These are phyloP conservation scores for Hydrochoerus hydrochaeris DNA, from an alignment of 2,113 vertebrate genomes.

Conservation along the genomic window DNA sequence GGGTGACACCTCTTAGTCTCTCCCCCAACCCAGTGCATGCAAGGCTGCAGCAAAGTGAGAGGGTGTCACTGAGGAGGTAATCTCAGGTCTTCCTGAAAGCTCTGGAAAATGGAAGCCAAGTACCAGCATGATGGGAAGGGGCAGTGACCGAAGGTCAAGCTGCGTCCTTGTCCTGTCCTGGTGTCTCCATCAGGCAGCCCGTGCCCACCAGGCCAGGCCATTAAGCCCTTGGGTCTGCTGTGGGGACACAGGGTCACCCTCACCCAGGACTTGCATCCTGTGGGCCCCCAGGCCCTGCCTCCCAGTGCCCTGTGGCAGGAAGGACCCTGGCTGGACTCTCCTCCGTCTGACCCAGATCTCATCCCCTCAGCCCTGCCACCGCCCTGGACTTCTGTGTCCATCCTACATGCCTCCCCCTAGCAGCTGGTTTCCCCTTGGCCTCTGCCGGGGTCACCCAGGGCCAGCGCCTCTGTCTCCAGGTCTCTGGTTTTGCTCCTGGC, in stretches of 20 bases:
- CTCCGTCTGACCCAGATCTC: not conserved
- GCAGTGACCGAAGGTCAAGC: not conserved
- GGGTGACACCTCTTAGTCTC: no score
- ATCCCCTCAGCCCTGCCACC: rapidly evolving
- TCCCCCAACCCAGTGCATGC: not conserved
- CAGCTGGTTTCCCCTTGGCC: not conserved
- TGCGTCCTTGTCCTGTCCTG: not conserved
- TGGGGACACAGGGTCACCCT: not conserved
- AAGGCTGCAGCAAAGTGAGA: not conserved
- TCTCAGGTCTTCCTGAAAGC: not conserved
- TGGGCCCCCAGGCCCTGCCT: not conserved
- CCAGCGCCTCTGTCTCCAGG: not conserved
- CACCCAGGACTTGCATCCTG: not conserved
- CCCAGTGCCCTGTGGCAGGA: not conserved
- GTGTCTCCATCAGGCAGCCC: not conserved
- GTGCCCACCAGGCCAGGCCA: not conserved
- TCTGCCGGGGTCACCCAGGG: not conserved
- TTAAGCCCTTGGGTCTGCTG: rapidly evolving
- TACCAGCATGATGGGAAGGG: not conserved
- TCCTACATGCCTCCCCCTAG: not conserved
- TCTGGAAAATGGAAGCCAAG: not conserved
- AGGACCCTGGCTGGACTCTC: no score
- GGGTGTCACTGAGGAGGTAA: not conserved
- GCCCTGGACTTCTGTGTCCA: rapidly evolving
- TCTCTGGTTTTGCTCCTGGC: not conserved